Percentiles rank a stretch among this genome's conserved stretches.
These are phyloP conservation scores for Otocyon megalotis DNA, from an alignment of 2,113 vertebrate species.

Conservation along the genomic window DNA sequence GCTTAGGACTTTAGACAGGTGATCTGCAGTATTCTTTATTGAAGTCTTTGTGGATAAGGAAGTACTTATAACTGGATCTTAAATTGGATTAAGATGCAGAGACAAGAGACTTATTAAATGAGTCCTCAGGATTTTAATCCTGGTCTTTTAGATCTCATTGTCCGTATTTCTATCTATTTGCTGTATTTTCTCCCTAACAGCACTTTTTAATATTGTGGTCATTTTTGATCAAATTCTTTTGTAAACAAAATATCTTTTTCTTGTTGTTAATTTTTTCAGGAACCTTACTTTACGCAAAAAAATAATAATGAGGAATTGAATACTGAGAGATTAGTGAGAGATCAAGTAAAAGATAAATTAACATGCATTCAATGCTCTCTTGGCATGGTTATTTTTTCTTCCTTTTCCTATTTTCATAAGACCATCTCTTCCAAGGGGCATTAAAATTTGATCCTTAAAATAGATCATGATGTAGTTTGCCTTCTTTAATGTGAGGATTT, in stretches of 20 bases:
- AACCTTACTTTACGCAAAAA: neutral
- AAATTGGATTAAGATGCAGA: neutral
- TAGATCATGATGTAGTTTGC: slow-evolving; percentile 74
- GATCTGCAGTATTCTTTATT: neutral
- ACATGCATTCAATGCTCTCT: neutral
- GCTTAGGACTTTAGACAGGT: neutral
- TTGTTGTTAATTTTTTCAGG: neutral
- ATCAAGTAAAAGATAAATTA: neutral
- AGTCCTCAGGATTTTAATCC: neutral
- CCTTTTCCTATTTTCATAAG: slow-evolving; percentile 64
- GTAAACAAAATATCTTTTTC: neutral
- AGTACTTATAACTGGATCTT: neutral
- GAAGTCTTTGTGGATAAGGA: neutral
- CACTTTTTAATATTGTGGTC: neutral
- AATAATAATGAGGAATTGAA: neutral
- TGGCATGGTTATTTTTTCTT: slow-evolving; percentile 57
- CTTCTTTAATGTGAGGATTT: slow-evolving; percentile 79
- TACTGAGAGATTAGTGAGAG: neutral
- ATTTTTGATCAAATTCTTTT: neutral
- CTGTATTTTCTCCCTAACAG: neutral
- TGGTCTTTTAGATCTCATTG: neutral
- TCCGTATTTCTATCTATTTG: neutral
- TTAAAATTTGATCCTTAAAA: slow-evolving; percentile 78
- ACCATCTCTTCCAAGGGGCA: slow-evolving; percentile 45
- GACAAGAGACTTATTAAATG: neutral